Evolutionary conservation across 2,888 invertebrate species (phyloP).

Genomic region (Cryptocephalus primarius): DNA sequence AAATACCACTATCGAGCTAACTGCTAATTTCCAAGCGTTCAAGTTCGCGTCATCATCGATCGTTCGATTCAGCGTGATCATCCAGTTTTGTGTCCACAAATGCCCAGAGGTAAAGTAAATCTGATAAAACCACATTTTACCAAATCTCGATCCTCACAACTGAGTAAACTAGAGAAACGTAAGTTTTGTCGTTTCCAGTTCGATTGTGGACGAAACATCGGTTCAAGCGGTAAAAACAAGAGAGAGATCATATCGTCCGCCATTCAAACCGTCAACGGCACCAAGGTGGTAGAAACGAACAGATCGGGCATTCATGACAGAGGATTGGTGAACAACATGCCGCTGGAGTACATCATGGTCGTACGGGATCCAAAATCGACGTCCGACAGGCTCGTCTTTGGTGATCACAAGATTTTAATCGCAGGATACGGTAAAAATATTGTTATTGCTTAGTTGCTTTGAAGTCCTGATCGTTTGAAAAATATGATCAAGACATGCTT

Average conservation of each 20-base stretch:
- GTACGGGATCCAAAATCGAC: constrained; percentile 46
- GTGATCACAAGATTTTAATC: constrained; percentile 47
- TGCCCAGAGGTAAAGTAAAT: constrained; percentile 51
- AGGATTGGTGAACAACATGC: constrained; percentile 32
- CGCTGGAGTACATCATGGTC: constrained; percentile 46
- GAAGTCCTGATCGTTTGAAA: too few relatives aligned
- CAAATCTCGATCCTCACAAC: too few relatives aligned
- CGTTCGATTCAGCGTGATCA: constrained; percentile 70
- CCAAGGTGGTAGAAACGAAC: constrained; percentile 19
- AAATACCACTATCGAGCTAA: constrained; percentile 35
- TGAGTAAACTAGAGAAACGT: too few relatives aligned
- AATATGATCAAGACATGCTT: too few relatives aligned
- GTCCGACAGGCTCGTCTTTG: constrained; percentile 54
- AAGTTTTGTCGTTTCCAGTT: constrained; percentile 19
- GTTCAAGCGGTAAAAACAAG: constrained; percentile 31
- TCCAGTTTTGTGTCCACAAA: constrained; percentile 64
- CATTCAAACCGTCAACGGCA: constrained; percentile 20
- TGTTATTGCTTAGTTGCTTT: too few relatives aligned
- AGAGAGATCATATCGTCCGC: constrained; percentile 18
- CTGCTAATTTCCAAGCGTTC: constrained; percentile 68
- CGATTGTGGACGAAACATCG: constrained; percentile 34
- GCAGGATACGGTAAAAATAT: constrained; percentile 42
- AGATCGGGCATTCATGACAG: constrained; percentile 15
- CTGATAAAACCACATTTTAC: too few relatives aligned
- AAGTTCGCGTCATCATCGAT: constrained; percentile 77